phyloP scores from a whole-genome alignment of 2,113 vertebrate species.

The Callospermophilus lateralis region DNA sequence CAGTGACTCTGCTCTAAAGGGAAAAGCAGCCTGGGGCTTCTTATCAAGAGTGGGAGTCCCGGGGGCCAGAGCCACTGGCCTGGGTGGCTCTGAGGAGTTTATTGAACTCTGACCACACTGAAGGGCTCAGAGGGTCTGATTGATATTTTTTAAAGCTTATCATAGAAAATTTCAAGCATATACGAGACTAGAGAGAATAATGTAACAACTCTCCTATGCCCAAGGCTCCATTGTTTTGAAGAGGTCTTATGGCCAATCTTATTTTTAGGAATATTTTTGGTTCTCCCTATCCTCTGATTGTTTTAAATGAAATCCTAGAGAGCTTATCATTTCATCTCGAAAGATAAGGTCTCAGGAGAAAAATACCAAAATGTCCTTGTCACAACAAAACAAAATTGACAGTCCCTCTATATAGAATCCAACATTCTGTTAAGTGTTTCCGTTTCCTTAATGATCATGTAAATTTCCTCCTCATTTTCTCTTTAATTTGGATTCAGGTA shows the following conservation, averaged over 20 bases:
- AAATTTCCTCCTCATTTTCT: background rate
- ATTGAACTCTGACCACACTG: background rate
- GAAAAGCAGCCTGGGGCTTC: background rate
- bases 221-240: background rate
- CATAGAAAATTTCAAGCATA: background rate
- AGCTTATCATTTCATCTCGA: background rate
- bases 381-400: background rate
- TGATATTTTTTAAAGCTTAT: background rate
- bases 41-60: fast-evolving
- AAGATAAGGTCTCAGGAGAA: background rate
- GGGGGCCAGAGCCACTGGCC: background rate
- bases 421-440: background rate
- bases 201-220: fast-evolving
- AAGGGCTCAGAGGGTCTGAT: background rate
- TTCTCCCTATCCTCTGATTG: background rate
- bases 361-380: background rate
- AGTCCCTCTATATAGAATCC: background rate
- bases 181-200: background rate
- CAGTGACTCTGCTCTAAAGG: background rate
- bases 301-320: conserved; percentile 15
- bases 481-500: background rate
- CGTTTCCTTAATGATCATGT: background rate
- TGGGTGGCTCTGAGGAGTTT: background rate
- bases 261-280: background rate
- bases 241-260: background rate